These are phyloP conservation scores for Chaunax sp. DNA, from an alignment of 2,797 vertebrate genomes.

Conservation along the genomic window DNA sequence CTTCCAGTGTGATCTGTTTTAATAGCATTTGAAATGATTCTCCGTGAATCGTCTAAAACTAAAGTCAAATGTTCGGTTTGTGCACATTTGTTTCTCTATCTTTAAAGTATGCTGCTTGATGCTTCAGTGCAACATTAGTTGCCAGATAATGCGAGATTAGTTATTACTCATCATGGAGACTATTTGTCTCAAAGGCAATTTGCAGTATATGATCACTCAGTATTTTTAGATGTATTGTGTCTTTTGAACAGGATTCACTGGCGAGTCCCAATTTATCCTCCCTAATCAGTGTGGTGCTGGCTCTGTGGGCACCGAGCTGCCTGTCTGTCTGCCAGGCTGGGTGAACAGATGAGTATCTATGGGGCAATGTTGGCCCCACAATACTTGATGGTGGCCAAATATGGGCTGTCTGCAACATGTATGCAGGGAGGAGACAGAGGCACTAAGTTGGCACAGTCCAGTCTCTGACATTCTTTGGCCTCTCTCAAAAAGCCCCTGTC, in stretches of 20 bases:
- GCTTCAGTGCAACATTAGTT: not conserved
- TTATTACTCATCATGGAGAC: conserved; percentile 35
- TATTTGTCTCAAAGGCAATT: conserved; percentile 17
- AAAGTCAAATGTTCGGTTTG: not conserved
- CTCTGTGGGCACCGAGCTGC: conserved; percentile 58
- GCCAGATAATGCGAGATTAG: not conserved
- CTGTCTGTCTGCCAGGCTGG: conserved; percentile 69
- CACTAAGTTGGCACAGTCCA: conserved; percentile 73
- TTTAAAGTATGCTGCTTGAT: not conserved
- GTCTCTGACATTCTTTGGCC: conserved; percentile 70
- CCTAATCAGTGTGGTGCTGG: conserved; percentile 51
- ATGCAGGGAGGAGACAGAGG: conserved; percentile 63
- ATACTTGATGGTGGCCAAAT: conserved; percentile 76
- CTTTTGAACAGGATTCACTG: conserved; percentile 42
- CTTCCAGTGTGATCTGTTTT: conserved; percentile 9
- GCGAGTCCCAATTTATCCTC: conserved; percentile 61
- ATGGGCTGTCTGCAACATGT: conserved; percentile 76
- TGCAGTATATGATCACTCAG: conserved; percentile 21
- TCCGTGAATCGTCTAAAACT: no score
- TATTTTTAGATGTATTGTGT: conserved; percentile 73
- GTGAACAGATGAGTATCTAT: conserved; percentile 55
- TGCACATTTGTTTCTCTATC: conserved; percentile 4
- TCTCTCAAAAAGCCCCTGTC: conserved; percentile 71
- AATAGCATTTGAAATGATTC: conserved; percentile 8
- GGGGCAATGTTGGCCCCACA: conserved; percentile 53